These are phyloP conservation scores for Drosophila pallidifrons DNA, from an alignment of 1,140 invertebrate species.

Conservation along the genomic window DNA sequence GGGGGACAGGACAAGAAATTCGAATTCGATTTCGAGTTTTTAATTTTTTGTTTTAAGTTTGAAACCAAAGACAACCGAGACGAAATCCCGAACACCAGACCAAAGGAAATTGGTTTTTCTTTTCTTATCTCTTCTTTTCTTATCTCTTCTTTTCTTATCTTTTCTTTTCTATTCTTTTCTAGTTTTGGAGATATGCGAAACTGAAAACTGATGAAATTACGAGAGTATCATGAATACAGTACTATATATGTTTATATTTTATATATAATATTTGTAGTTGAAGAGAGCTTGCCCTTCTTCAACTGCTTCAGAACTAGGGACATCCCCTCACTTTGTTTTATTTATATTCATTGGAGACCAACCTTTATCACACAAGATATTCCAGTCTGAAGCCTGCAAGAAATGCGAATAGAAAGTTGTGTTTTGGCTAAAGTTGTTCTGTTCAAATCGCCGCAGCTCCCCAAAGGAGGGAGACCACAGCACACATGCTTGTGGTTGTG, in stretches of 20 bases:
- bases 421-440: conserved; percentile 60
- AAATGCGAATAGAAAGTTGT: conserved; percentile 78
- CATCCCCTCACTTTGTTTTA: neutral
- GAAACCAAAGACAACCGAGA: conserved; percentile 14
- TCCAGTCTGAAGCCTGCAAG: conserved; percentile 84
- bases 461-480: conserved; percentile 43
- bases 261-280: neutral
- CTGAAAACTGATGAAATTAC: conserved; percentile 15
- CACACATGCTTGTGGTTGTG: conserved; percentile 1
- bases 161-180: neutral
- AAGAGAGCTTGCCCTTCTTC: neutral
- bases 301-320: neutral
- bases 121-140: neutral
- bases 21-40: too few relatives aligned
- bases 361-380: conserved; percentile 84
- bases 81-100: neutral
- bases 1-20: neutral
- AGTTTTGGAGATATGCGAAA: conserved; percentile 3
- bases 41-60: too few relatives aligned
- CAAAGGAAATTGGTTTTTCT: neutral
- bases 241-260: neutral
- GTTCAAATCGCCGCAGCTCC: conserved; percentile 55
- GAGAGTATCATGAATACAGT: conserved; percentile 1
- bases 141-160: too few relatives aligned
- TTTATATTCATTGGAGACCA: conserved; percentile 61